phyloP scores from a whole-genome alignment of 2,797 vertebrate species.

The Otolemur crassicaudatus region DNA sequence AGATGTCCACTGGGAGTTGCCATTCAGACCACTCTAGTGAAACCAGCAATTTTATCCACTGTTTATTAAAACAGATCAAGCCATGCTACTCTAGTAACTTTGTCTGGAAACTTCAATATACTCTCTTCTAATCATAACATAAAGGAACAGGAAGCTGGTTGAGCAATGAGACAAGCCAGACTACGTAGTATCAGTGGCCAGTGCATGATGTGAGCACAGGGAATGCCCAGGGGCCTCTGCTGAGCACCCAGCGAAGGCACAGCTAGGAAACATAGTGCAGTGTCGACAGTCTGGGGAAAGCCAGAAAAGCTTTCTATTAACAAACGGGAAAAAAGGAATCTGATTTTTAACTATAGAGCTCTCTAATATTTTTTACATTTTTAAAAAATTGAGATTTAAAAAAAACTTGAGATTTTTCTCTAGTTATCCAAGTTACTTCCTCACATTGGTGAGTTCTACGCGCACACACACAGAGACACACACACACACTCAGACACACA shows the following conservation, averaged over 20 bases:
- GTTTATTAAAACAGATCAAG: slow-evolving; percentile 82
- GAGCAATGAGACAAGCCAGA: slow-evolving; percentile 80
- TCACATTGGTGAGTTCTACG: not conserved
- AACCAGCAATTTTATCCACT: slow-evolving; percentile 75
- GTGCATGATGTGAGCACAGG: slow-evolving; percentile 62
- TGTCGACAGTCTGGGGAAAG: slow-evolving; percentile 67
- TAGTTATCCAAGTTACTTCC: not conserved
- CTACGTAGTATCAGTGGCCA: slow-evolving; percentile 69
- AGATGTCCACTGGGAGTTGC: not conserved
- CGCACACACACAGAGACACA: not conserved
- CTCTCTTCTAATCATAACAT: slow-evolving; percentile 76
- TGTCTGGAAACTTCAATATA: slow-evolving; percentile 61
- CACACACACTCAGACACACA: not conserved
- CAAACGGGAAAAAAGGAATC: slow-evolving; percentile 39
- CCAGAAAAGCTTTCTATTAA: slow-evolving; percentile 52
- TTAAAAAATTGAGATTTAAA: not conserved
- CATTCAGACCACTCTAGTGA: slow-evolving; percentile 30
- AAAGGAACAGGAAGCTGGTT: slow-evolving; percentile 78
- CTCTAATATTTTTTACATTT: not conserved
- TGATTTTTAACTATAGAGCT: slow-evolving; percentile 67
- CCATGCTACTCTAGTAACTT: slow-evolving; percentile 78
- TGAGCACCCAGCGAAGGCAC: slow-evolving; percentile 67
- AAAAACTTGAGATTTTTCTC: slow-evolving; percentile 34
- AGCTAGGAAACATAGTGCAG: slow-evolving; percentile 63
- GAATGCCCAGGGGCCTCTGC: slow-evolving; percentile 69